Base-by-base conservation (phyloP, 2,888 invertebrate species). In the Myopa tessellatipennis region DNA sequence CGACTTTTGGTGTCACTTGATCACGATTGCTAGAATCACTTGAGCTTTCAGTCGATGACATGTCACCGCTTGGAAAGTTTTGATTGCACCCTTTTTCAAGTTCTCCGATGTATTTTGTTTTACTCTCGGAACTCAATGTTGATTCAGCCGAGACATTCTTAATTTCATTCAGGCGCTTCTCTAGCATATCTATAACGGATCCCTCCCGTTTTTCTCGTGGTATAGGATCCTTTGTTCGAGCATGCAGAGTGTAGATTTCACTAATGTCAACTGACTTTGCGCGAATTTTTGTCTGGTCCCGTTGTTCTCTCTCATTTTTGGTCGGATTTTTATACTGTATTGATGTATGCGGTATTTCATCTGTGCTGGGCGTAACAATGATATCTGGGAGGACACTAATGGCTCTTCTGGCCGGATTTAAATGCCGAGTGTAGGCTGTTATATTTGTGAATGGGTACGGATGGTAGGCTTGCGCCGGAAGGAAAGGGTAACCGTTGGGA, bases 341-440 rank as follows among this genome's bases (percentile, higher is more conserved):
- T 55, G 55, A 12, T 55, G 87, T 86, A 65, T 6, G 45, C 6
- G 87, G 85, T 77, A 83, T 74, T 77, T 89, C 88, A 80, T 89
- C 87, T 52, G 85, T 84, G 81, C 86, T 87, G 36, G 86, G 87
- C 0, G 88, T 89, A 40, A 88, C 87, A 45, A 89, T 88, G 58
- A 88, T 89, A 79, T 88, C 87, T 52, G 88, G 88, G 14, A 88
- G 79, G 0, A 87, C 84, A 71, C 87, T 88, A 74, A 87, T 86
- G n/a, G 85, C 83, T 34, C 84, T 83, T 16, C 74, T 68, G 34
- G 61, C 34, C 45, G 84, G 82, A 4, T 79, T 78, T 26, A 85
- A 83, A 61, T 83, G 83, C 78, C 84, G 85, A 77, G 83, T 85
- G 52, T 82, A 84, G 84, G 79, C 86, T 85, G 8, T 83, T 80